Evolutionary conservation across 1,140 invertebrate species (phyloP).

Genomic region (Pseudomyrmex gracilis): DNA sequence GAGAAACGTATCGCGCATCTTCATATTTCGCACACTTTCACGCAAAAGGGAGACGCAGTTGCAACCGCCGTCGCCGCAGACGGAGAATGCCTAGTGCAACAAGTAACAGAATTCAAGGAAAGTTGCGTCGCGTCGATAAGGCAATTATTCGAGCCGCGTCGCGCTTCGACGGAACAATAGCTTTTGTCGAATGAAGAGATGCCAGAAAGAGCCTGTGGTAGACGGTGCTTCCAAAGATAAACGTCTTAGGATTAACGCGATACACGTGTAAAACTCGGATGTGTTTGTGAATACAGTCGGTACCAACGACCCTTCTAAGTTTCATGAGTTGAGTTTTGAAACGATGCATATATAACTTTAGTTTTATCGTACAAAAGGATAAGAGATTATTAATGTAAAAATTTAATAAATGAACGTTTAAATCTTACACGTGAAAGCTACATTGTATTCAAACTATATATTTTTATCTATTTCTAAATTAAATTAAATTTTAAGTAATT

Average conservation of each 20-base stretch:
- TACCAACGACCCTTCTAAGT: neutral
- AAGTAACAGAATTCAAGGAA: constrained; percentile 75
- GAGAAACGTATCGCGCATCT: constrained; percentile 68
- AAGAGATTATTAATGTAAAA: neutral
- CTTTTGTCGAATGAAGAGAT: constrained; percentile 67
- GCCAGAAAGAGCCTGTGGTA: constrained; percentile 61
- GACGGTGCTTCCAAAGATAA: constrained; percentile 45
- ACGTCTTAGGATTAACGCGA: constrained; percentile 61
- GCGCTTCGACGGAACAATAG: constrained; percentile 67
- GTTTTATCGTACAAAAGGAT: neutral
- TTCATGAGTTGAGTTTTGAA: constrained; percentile 16
- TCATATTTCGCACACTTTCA: constrained; percentile 56
- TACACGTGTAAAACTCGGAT: constrained; percentile 50
- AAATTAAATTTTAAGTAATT: neutral
- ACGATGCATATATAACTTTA: constrained; percentile 4
- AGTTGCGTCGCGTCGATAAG: constrained; percentile 74
- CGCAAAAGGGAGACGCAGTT: constrained; percentile 54
- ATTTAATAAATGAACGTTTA: neutral
- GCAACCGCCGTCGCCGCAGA: constrained; percentile 35
- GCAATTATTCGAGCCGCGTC: constrained; percentile 71
- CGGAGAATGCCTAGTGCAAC: constrained; percentile 62
- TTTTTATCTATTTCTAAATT: neutral
- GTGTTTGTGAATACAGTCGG: constrained; percentile 6
- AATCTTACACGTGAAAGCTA: neutral
- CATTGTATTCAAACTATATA: neutral